Base-by-base conservation (phyloP, 2,113 vertebrate genomes). In the Calypte anna region DNA sequence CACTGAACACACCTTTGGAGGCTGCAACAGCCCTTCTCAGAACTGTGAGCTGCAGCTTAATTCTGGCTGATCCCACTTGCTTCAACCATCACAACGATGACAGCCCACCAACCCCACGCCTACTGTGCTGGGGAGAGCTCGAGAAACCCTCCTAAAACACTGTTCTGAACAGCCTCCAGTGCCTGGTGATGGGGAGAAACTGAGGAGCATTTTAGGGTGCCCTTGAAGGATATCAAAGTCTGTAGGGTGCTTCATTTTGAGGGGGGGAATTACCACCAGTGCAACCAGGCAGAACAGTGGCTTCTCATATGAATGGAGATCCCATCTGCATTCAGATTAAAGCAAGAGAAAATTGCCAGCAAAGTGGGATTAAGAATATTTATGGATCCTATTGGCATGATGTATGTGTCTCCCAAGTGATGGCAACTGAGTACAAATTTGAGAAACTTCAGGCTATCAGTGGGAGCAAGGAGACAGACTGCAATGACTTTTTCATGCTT, bases 351-450 rank as follows among this genome's bases (percentile, higher is more conserved):
- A 93, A 88, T 53, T 96, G 68, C 53, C 72, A 91, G 64, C 33
- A 80, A 77, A 89, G 30, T 53, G 53, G 61, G 63, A 95, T 91
- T 93, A 87, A 77, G 79, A 90, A 86, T 95, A 83, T 91, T 90
- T 93, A 90, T 75, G 76, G 58, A 83, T 77, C 84, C 82, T 70
- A 69, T 59, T 86, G 85, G 79, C 72, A 83, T 72, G 85, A 93
- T 77, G 44, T 36, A 74, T 74, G 72, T 81, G 82, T 88, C 68
- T 95, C 76, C 82, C 75, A 93, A 86, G 90, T 3, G 31, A 78
- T 81, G 64, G 90, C 86, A 97, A 70, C 31, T 2, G 25, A 87
- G 78, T 66, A 82, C 54, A 64, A 85, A 93, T 89, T 62, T 19
- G 53, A 95, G 85, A 90, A 93, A 70, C 72, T 82, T 89, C 79